These are phyloP conservation scores for Nephrotoma flavescens DNA, from an alignment of 2,888 invertebrate species.

Conservation along the genomic window DNA sequence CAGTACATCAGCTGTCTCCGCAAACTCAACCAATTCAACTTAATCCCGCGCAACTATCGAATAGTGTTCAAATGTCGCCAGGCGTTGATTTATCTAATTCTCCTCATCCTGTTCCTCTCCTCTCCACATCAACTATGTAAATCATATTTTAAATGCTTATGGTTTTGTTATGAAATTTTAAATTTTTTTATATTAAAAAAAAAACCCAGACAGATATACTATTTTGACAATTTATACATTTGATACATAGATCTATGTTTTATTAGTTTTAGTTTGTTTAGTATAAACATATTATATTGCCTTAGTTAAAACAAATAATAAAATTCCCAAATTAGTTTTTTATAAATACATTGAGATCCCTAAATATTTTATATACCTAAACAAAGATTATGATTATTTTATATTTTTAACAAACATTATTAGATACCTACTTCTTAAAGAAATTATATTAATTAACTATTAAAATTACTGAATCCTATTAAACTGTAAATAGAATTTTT, in stretches of 20 bases:
- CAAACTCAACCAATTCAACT: background rate
- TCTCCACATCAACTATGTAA: background rate
- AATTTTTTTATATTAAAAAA: background rate
- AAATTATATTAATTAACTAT: background rate
- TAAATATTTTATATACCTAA: background rate
- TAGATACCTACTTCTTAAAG: background rate
- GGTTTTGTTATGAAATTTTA: background rate
- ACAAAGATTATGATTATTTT: background rate
- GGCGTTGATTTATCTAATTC: background rate
- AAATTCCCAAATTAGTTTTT: background rate
- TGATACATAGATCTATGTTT: background rate
- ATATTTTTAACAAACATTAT: background rate
- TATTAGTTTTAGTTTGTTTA: background rate
- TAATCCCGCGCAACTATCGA: background rate
- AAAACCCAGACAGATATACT: background rate
- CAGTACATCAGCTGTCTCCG: conserved; percentile 15
- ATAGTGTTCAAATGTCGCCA: background rate
- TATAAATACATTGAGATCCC: background rate
- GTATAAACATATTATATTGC: background rate
- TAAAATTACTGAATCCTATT: background rate
- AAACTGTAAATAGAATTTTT: background rate
- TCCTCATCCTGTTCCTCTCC: background rate
- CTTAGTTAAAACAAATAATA: background rate
- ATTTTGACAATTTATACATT: background rate
- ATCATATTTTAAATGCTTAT: background rate